A percentile compares a stretch with the other conserved stretches of the same genome.
Conservation (phyloP, 2,113 vertebrate species). For the Myodes glareolus region DNA sequence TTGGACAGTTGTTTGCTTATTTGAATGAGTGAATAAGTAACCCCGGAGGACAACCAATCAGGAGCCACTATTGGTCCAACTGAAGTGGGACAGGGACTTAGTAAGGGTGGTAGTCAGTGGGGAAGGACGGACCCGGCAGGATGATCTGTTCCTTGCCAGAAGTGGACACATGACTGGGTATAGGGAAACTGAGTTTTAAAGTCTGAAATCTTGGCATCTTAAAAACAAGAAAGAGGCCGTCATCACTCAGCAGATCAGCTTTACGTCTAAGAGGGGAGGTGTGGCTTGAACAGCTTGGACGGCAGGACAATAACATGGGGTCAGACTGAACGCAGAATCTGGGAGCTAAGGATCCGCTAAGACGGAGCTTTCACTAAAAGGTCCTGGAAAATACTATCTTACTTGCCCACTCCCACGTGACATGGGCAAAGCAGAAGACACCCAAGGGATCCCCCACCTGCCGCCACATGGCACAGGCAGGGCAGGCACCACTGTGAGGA, state of each 20-base stretch:
- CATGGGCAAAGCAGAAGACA: too few relatives aligned
- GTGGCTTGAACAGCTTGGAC: background rate
- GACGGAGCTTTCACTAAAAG: background rate
- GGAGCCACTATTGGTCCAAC: background rate
- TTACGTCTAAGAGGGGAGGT: background rate
- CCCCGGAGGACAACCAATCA: background rate
- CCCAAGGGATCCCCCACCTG: too few relatives aligned
- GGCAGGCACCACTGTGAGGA: too few relatives aligned
- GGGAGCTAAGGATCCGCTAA: background rate
- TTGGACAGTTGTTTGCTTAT: background rate
- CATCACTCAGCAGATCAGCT: background rate
- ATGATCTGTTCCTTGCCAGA: background rate
- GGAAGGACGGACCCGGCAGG: background rate
- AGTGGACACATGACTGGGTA: background rate
- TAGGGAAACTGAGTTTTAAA: background rate
- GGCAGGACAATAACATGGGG: background rate
- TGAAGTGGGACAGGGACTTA: background rate
- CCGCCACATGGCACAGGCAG: too few relatives aligned
- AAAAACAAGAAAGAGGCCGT: background rate
- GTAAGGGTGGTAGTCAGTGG: background rate
- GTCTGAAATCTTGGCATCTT: background rate
- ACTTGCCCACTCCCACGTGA: too few relatives aligned
- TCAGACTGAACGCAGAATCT: background rate
- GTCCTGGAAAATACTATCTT: background rate
- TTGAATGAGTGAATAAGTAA: background rate